These are phyloP conservation scores for Corythoichthys haematopterus DNA, from an alignment of 2,113 vertebrate species.

Conservation along the genomic window DNA sequence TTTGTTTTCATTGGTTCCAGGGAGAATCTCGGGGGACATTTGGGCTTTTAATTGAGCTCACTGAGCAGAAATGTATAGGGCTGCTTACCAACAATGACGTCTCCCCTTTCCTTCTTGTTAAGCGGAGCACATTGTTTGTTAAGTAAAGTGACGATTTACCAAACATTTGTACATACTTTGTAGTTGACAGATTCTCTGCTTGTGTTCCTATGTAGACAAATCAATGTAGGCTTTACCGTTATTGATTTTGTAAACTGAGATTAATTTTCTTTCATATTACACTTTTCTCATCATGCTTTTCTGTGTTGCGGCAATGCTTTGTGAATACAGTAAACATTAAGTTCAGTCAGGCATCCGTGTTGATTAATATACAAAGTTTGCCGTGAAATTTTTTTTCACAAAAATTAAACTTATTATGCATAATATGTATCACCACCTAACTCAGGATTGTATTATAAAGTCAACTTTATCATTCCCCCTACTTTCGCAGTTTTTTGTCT, in stretches of 20 bases:
- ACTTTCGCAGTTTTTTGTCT: conserved; percentile 52
- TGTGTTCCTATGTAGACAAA: background rate
- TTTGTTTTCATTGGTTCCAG: conserved; percentile 79
- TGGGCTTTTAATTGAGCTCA: conserved; percentile 77
- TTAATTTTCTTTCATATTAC: conserved; percentile 27
- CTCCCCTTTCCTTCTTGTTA: conserved; percentile 43
- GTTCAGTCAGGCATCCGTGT: conserved; percentile 41
- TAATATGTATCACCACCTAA: conserved; percentile 30
- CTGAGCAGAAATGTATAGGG: conserved; percentile 69
- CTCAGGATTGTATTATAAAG: conserved; percentile 22
- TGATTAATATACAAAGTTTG: conserved; percentile 41
- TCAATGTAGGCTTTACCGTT: conserved; percentile 6
- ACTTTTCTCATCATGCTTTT: conserved; percentile 29
- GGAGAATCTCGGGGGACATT: conserved; percentile 67
- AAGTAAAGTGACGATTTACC: conserved; percentile 26
- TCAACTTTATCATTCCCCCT: conserved; percentile 35
- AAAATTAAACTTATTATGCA: conserved; percentile 38
- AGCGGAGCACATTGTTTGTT: conserved; percentile 29
- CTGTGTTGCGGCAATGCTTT: conserved; percentile 37
- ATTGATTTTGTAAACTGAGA: conserved; percentile 31
- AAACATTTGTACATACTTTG: conserved; percentile 11
- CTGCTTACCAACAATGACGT: conserved; percentile 61
- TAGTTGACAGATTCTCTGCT: conserved; percentile 4
- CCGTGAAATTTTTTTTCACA: conserved; percentile 42
- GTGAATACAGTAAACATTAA: conserved; percentile 28